These are phyloP conservation scores for Gasterosteus nipponicus DNA, from an alignment of 2,113 vertebrate genomes.

Conservation along the genomic window DNA sequence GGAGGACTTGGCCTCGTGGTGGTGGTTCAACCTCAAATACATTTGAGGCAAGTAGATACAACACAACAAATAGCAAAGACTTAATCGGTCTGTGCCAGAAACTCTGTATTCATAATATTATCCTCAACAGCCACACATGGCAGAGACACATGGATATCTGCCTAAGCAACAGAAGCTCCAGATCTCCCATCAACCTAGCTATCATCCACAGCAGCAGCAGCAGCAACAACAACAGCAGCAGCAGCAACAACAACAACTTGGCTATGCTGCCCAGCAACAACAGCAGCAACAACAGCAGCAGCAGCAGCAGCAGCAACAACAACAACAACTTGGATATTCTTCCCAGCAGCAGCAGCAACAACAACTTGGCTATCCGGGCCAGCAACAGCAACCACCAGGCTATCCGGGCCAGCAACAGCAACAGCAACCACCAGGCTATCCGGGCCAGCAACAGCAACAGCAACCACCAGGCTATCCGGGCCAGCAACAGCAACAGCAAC, in stretches of 20 bases:
- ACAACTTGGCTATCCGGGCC: neutral
- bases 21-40: neutral
- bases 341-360: too few relatives aligned
- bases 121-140: neutral
- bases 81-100: neutral
- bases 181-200: neutral
- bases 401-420: neutral
- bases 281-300: fast-evolving
- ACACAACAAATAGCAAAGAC: neutral
- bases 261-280: neutral
- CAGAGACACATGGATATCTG: neutral
- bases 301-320: too few relatives aligned
- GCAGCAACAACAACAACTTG: too few relatives aligned
- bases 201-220: too few relatives aligned
- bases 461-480: fast-evolving
- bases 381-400: neutral
- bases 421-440: neutral
- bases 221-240: too few relatives aligned
- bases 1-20: neutral
- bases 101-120: neutral
- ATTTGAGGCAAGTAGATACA: constrained; percentile 9
- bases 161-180: neutral
- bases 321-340: too few relatives aligned
- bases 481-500: neutral
- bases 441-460: neutral